Base-by-base conservation (phyloP, 2,797 vertebrate species). In the Thamnophis elegans region DNA sequence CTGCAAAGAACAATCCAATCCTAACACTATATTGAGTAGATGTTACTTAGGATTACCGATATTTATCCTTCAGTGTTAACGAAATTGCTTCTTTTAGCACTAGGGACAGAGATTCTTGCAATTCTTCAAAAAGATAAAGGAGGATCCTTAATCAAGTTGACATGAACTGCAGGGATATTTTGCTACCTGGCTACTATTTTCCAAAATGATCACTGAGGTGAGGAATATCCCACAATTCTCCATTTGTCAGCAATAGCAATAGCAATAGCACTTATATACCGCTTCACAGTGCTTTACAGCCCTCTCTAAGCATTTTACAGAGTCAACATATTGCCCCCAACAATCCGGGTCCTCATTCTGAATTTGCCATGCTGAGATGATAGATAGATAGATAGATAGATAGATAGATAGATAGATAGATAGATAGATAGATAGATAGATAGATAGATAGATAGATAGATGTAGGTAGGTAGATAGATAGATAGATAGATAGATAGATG, bases 61-160 rank as follows among this genome's bases (percentile, higher is more conserved):
- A 11, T 18, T 89, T 89, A 90, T 60, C 82, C 85, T 62, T 65
- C 56, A 54, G 89, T 58, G 5, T 90, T 90, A 85, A 68, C 3
- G 88, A 55, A 92, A 78, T 1, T 9, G 59, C 47, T 32, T 20
- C 51, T 18, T 87, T 78, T 91, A 91, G 89, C 14, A 13, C 32
- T 7, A 0, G 4, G 62, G 73, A 88, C n/a, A 28, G n/a, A 88
- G 55, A 93, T 60, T n/a, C n/a, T 65, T 42, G 55, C 85, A 91
- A 88, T 88, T 88, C 56, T 91, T 68, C 89, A 91, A 2, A 2
- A 28, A 55, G 78, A 68, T 93, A 58, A 93, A 59, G n/a, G 62
- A 54, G 20, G 58, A 51, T 10, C 92, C 68, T 47, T 93, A 87
- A 92, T 62, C 53, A 92, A 89, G 59, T 0, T 0, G 91, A 4